These are phyloP conservation scores for Urocyon cinereoargenteus DNA, from an alignment of 2,797 vertebrate genomes.

Conservation along the genomic window DNA sequence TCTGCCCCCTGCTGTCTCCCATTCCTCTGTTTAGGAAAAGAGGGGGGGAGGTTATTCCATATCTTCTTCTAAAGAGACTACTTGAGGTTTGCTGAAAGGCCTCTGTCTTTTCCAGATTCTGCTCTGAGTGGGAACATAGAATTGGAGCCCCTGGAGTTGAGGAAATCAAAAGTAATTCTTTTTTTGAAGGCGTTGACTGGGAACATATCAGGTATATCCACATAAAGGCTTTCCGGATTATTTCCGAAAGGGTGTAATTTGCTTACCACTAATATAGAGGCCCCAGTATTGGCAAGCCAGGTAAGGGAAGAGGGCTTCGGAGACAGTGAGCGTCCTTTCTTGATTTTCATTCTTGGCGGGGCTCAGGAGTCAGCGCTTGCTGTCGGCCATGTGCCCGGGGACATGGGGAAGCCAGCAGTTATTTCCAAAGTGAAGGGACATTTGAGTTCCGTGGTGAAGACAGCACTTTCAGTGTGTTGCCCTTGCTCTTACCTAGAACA, in stretches of 20 bases:
- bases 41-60: background rate
- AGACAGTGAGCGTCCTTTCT: background rate
- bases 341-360: background rate
- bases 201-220: conserved; percentile 96
- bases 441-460: background rate
- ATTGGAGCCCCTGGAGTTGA: conserved; percentile 95
- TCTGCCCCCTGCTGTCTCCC: background rate
- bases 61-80: conserved; percentile 17
- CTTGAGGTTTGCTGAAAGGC: conserved; percentile 62
- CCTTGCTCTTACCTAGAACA: background rate
- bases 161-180: conserved; percentile 96
- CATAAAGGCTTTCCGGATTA: conserved; percentile 9
- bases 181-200: conserved; percentile 99
- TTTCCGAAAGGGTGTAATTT: conserved; percentile 39
- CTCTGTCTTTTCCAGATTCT: conserved; percentile 92
- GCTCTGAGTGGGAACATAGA: conserved; percentile 97
- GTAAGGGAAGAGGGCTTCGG: background rate
- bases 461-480: background rate
- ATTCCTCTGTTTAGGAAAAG: background rate
- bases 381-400: background rate
- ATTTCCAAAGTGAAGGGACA: background rate
- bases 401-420: background rate
- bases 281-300: background rate
- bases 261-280: conserved; percentile 34
- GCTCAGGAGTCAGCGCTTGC: background rate